Conservation (phyloP, 2,888 invertebrate genomes). For the Drosophila conformis region DNA sequence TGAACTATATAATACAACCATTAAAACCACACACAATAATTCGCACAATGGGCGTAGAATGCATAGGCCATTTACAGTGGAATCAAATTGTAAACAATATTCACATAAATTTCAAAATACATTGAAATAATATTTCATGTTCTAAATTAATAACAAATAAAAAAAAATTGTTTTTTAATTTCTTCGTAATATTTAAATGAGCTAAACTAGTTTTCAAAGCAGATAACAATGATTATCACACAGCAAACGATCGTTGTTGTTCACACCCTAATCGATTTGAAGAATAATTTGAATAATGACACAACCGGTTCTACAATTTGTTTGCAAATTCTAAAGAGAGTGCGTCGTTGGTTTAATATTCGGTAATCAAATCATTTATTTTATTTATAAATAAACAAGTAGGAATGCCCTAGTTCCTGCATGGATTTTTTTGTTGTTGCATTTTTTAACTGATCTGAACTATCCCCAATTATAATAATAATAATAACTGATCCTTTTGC, state of each 20-base stretch:
- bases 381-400: not conserved
- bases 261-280: conserved; percentile 8
- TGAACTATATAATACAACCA: conserved; percentile 29
- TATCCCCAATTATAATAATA: too few species aligned
- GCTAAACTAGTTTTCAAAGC: conserved; percentile 17
- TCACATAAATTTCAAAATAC: conserved; percentile 7
- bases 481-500: not conserved
- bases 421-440: not conserved
- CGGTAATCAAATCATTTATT: not conserved
- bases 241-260: not conserved
- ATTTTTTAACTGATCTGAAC: not conserved
- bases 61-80: conserved; percentile 45
- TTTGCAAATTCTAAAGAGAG: not conserved
- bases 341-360: not conserved
- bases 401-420: not conserved
- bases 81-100: conserved; percentile 3
- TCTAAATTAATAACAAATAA: conserved; percentile 1
- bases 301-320: conserved; percentile 14
- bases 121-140: not conserved
- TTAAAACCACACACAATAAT: conserved; percentile 1
- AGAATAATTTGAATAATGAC: conserved; percentile 1
- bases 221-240: conserved; percentile 1
- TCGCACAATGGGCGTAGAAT: conserved; percentile 15
- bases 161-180: conserved; percentile 2
- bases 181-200: conserved; percentile 6